A percentile compares a stretch with the other conserved stretches of the same genome.
Evolutionary conservation across 2,888 invertebrate genomes (phyloP).

Genomic region (Tachystola acroxantha): DNA sequence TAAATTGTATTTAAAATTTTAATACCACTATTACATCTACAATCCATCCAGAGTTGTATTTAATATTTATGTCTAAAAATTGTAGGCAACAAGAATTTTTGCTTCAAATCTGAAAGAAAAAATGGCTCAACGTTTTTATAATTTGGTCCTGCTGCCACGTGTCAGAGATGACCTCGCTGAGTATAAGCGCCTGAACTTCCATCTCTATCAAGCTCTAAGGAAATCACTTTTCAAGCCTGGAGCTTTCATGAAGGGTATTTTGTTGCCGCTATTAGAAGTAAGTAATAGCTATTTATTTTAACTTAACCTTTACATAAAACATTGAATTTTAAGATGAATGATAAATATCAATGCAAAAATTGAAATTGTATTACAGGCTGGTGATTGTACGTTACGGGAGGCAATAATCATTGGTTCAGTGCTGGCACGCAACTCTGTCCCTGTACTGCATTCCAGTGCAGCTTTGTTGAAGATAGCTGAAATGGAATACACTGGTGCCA

Average conservation of each 20-base stretch:
- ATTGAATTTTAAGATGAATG: too few species aligned
- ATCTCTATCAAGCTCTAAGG: conserved; percentile 94
- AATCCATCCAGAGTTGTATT: not conserved
- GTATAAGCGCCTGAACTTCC: conserved; percentile 96
- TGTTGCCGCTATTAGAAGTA: conserved; percentile 84
- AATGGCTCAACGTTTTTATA: conserved; percentile 97
- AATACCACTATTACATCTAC: not conserved
- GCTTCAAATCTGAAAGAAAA: conserved; percentile 97
- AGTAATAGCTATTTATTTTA: too few species aligned
- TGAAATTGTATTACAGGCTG: conserved; percentile 87
- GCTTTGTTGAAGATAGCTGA: conserved; percentile 97
- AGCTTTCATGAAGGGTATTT: conserved; percentile 97
- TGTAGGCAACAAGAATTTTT: conserved; percentile 93
- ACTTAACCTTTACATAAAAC: too few species aligned
- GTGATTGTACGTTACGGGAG: conserved; percentile 96
- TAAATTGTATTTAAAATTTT: not conserved
- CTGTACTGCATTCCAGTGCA: conserved; percentile 96
- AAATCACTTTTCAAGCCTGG: conserved; percentile 98
- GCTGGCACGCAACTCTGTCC: conserved; percentile 93
- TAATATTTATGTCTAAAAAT: conserved; percentile 13
- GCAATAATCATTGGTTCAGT: conserved; percentile 97
- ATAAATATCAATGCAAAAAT: too few species aligned
- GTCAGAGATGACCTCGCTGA: conserved; percentile 97
- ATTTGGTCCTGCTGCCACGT: conserved; percentile 93
- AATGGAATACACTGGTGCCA: conserved; percentile 98